Evolutionary conservation across 1,140 invertebrate species (phyloP).

Genomic region (Carposina sasakii): DNA sequence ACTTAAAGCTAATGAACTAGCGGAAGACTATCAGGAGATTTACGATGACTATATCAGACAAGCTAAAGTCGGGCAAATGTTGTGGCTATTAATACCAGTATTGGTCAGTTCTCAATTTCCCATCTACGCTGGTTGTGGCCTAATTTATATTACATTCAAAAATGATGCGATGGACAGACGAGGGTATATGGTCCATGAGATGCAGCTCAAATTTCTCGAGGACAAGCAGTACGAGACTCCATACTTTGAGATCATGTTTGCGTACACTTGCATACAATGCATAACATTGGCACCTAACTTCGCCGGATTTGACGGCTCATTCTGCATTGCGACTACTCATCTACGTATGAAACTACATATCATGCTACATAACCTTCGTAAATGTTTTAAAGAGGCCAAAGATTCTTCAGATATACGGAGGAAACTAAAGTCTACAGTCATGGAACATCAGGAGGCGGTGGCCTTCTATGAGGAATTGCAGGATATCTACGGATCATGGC

Average conservation of each 20-base stretch:
- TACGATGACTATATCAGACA: conserved; percentile 38
- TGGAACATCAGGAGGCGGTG: conserved; percentile 41
- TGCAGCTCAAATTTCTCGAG: conserved; percentile 42
- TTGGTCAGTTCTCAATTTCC: conserved; percentile 42
- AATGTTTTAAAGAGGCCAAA: conserved; percentile 35
- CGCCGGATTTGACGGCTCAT: conserved; percentile 47
- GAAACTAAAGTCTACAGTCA: conserved; percentile 35
- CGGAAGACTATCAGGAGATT: conserved; percentile 39
- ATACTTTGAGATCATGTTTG: conserved; percentile 44
- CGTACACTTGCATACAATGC: conserved; percentile 37
- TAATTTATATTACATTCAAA: conserved; percentile 33
- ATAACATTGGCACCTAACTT: conserved; percentile 38
- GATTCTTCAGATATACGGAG: conserved; percentile 24
- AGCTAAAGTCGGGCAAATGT: conserved; percentile 37
- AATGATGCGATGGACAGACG: conserved; percentile 31
- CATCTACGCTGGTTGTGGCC: conserved; percentile 32
- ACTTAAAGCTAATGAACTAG: conserved; percentile 39
- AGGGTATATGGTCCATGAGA: conserved; percentile 54
- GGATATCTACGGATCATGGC: conserved; percentile 44
- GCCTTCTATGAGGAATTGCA: conserved; percentile 40
- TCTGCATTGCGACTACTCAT: conserved; percentile 49
- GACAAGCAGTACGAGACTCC: conserved; percentile 47
- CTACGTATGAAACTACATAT: conserved; percentile 46
- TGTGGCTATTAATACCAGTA: conserved; percentile 43
- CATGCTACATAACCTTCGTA: conserved; percentile 36